Evolutionary conservation across 2,888 invertebrate genomes (phyloP), one percentile per base, ranked within the genome.

Genomic region (Lithophane leautieri): DNA sequence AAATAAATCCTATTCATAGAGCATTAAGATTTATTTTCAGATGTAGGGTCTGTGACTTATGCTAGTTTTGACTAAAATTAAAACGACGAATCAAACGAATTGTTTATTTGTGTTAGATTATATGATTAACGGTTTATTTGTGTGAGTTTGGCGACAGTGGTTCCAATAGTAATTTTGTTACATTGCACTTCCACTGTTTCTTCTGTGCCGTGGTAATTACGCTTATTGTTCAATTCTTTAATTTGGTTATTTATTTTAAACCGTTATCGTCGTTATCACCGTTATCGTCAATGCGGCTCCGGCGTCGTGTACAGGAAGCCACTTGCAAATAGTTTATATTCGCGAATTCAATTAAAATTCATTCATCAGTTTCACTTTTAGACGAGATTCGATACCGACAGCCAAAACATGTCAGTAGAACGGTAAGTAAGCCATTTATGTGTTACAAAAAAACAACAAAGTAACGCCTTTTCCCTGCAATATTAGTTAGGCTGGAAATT

Each of bases 401-500:
- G 19, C 12, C 2, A n/a, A 58, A 25, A 16, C 22, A 34, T 22
- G 8, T 12, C 7, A 69, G 7, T 52, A 28, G 42, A 28, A 40
- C 12, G 2, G 8, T 16, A 61, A 52, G 4, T n/a, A 78, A 66
- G 42, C 19, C 19, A 16, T 42, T 42, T 25, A 19, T n/a, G n/a
- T n/a, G n/a, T n/a, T n/a, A n/a, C n/a, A 34, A 25, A 63, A 47
- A 47, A 69, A 76, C 44, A 76, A 19, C 28, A 60, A 40, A 68
- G 14, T n/a, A 47, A 22, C 60, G 0, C 1, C 2, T 56, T 42
- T 71, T 50, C 16, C 47, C 22, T 16, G 40, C 34, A 52, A 34
- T 52, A 34, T 67, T 54, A 61, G 56, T 78, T 44, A 0, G 12
- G 60, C 60, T 14, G 62, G 22, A 73, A 77, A 66, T 54, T 61